Evolutionary conservation across 2,797 vertebrate species (phyloP).

Genomic region (Epinephelus malabaricus): DNA sequence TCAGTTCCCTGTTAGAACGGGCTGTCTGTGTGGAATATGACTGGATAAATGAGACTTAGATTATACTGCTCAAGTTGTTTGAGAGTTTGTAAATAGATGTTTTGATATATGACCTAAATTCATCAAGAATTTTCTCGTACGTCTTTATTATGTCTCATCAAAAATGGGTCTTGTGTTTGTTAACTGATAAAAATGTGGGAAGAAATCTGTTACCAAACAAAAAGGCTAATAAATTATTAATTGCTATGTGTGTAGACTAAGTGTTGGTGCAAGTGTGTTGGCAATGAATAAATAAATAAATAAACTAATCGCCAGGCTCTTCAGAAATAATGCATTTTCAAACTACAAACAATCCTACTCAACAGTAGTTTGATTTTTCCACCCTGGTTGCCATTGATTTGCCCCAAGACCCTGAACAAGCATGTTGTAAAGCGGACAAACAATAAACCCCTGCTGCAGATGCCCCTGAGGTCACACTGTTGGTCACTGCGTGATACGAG

Average conservation of each 20-base stretch:
- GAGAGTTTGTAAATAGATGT: too few relatives aligned
- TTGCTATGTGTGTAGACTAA: not conserved
- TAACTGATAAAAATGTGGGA: not conserved
- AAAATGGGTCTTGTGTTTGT: not conserved
- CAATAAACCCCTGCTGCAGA: constrained; percentile 32
- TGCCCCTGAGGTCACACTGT: constrained; percentile 22
- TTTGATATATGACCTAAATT: too few relatives aligned
- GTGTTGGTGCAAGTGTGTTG: not conserved
- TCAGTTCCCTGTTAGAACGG: too few relatives aligned
- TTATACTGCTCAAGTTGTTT: too few relatives aligned
- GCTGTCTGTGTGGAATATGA: too few relatives aligned
- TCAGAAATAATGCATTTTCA: constrained; percentile 1
- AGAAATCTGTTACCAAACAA: not conserved
- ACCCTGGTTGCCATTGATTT: constrained; percentile 66
- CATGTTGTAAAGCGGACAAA: constrained; percentile 39
- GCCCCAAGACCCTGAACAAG: constrained; percentile 41
- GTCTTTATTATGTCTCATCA: too few relatives aligned
- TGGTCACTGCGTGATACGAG: constrained; percentile 30
- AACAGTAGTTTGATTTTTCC: constrained; percentile 66
- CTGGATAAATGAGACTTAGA: too few relatives aligned
- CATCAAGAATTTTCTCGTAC: too few relatives aligned
- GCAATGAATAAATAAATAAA: not conserved
- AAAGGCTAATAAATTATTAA: not conserved
- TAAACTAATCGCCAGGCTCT: not conserved
- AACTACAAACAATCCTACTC: not conserved